Conservation (phyloP, 2,113 vertebrate genomes). For the Melanostigma gelatinosum region DNA sequence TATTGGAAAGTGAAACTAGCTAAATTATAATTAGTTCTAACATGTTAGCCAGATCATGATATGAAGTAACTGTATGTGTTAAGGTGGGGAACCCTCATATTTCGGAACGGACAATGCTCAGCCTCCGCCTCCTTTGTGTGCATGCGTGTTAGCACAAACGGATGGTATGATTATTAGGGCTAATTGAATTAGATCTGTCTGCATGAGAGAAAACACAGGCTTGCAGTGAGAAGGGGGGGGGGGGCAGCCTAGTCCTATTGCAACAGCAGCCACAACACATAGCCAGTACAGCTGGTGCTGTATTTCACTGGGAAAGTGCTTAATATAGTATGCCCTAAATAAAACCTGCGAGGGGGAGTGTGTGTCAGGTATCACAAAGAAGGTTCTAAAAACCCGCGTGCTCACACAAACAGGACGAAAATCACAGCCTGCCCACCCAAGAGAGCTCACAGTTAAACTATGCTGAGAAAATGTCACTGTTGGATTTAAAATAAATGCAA, state of each 20-base stretch:
- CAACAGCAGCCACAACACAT: conserved; percentile 79
- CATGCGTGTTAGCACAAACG: conserved; percentile 46
- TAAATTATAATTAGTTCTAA: background rate
- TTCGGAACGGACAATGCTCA: conserved; percentile 18
- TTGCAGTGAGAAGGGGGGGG: conserved; percentile 40
- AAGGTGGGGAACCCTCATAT: background rate
- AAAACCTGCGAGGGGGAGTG: conserved; percentile 79
- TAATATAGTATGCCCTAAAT: conserved; percentile 86
- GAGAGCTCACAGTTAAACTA: conserved; percentile 69
- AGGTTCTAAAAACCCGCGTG: conserved; percentile 66
- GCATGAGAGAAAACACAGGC: conserved; percentile 69
- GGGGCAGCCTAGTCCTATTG: conserved; percentile 55
- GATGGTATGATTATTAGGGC: conserved; percentile 56
- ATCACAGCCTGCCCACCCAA: conserved; percentile 60
- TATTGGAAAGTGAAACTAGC: background rate
- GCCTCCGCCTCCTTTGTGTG: conserved; percentile 3
- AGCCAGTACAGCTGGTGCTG: conserved; percentile 86
- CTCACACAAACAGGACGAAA: conserved; percentile 72
- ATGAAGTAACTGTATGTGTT: background rate
- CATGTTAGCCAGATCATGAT: background rate
- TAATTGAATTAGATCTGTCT: conserved; percentile 74
- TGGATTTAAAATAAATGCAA: conserved; percentile 51
- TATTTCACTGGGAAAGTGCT: conserved; percentile 87
- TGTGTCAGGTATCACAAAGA: conserved; percentile 88
- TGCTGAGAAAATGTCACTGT: conserved; percentile 49